phyloP scores from a whole-genome alignment of 2,797 vertebrate species.

The Lithobates sylvaticus region DNA sequence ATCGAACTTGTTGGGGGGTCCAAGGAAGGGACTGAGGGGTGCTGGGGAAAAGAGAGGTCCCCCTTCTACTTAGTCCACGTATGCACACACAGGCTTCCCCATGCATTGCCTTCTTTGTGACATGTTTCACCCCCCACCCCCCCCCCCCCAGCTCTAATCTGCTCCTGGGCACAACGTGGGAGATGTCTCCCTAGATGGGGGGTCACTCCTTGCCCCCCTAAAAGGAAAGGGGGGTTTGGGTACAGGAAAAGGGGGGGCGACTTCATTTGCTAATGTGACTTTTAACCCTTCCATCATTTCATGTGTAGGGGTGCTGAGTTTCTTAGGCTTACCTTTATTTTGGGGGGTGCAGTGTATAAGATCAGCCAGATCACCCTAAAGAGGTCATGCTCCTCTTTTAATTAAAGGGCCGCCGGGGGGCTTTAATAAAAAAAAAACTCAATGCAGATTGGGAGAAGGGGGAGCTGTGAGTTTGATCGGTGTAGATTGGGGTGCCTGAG shows the following conservation, averaged over 20 bases:
- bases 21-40: too few species aligned
- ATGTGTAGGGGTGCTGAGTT: neutral
- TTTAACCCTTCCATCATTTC: neutral
- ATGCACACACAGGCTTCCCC: conserved; percentile 77
- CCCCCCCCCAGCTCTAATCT: conserved; percentile 68
- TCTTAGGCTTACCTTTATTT: too few species aligned
- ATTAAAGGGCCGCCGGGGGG: neutral
- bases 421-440: too few species aligned
- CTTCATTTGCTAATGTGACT: neutral
- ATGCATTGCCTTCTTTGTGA: conserved; percentile 77
- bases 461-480: too few species aligned
- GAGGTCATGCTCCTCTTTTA: neutral
- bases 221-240: neutral
- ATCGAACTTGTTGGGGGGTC: neutral
- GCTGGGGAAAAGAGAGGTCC: too few species aligned
- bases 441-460: too few species aligned
- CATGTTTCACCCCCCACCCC: conserved; percentile 88
- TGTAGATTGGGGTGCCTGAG: too few species aligned
- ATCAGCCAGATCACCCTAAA: neutral
- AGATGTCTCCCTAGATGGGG: neutral
- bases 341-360: neutral
- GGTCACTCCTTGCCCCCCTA: conserved; percentile 29
- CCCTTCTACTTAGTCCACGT: conserved; percentile 81
- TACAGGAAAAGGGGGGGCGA: neutral
- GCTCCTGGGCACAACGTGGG: neutral